Evolutionary conservation across 2,888 invertebrate species (phyloP).

Genomic region (Disparrhopalites patrizii): DNA sequence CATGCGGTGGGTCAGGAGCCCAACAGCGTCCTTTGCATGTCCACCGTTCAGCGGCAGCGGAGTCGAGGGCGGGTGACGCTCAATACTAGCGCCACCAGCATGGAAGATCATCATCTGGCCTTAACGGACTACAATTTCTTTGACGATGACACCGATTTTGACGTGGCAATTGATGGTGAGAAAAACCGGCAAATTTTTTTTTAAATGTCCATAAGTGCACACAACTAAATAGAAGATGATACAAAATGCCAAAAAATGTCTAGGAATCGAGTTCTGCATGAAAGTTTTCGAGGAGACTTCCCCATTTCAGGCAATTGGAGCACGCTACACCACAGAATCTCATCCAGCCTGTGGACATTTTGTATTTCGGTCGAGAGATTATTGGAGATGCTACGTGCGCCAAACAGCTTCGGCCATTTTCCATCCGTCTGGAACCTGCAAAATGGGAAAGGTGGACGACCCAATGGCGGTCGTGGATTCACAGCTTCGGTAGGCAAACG

Average conservation of each 20-base stretch:
- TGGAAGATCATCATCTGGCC: conserved; percentile 1
- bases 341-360: conserved; percentile 25
- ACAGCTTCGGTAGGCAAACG: conserved; percentile 17
- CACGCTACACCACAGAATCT: neutral
- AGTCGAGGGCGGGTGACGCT: neutral
- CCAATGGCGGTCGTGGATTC: conserved; percentile 28
- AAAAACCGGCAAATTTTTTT: neutral
- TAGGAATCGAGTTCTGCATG: neutral
- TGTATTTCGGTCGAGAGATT: conserved; percentile 4
- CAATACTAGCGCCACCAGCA: neutral
- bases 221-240: neutral
- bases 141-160: neutral
- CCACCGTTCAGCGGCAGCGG: neutral
- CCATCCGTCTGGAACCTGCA: conserved; percentile 27
- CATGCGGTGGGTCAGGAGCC: neutral
- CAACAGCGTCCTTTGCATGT: neutral
- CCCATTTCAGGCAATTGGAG: conserved; percentile 8
- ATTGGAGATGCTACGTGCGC: conserved; percentile 29
- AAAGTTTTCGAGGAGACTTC: conserved; percentile 17
- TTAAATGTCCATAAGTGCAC: neutral
- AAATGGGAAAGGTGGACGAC: conserved; percentile 29
- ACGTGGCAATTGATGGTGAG: conserved; percentile 4
- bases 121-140: neutral
- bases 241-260: neutral
- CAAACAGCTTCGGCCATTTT: conserved; percentile 22